Evolutionary conservation across 64 coral and sea anemone genomes (phyloP), one percentile per base, ranked within the genome.

Genomic region (Astreopora myriophthalma): DNA sequence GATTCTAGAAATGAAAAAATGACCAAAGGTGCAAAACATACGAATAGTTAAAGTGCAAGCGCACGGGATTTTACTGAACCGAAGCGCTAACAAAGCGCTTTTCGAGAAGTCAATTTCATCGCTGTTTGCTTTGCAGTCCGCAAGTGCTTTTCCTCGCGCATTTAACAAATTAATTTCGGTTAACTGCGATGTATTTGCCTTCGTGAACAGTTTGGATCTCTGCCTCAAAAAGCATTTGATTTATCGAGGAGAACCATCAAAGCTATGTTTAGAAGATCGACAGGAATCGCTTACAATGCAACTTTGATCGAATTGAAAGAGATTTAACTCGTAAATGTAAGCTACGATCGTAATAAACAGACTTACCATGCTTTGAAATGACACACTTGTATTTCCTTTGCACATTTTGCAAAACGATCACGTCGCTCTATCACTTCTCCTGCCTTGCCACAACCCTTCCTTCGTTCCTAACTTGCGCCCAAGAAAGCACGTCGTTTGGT

Each of bases 351-450:
- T 38, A 36, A 63, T 3, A 33, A 26, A 63, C 7, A 4, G 23
- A 83, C 79, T 64, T 83, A 83, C 79, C 79, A 83, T 19, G 79
- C 57, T 83, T 12, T 52, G 34, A 8, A 20, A 62, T 8, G 79
- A 60, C 2, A 39, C 9, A 20, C 13, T 37, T 64, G 79, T 37
- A 20, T 83, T 83, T 64, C 79, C 79, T 83, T 83, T 83, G 34
- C 79, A 83, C 79, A 83, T 83, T 20, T 38, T 38, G 32, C 17
- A 25, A 20, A 23, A 62, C n/a, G 61, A 36, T 80, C 76, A 60
- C 52, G 55, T 83, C 38, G 30, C 35, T 37, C 79, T 4, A 62
- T 24, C 23, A 57, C 2, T 0, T 63, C 17, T 3, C 32, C 57
- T 26, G 20, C 19, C 2, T 22, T 24, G 19, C 7, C 35, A 16